phyloP scores from a whole-genome alignment of 2,888 invertebrate species.

The Panorpa germanica region DNA sequence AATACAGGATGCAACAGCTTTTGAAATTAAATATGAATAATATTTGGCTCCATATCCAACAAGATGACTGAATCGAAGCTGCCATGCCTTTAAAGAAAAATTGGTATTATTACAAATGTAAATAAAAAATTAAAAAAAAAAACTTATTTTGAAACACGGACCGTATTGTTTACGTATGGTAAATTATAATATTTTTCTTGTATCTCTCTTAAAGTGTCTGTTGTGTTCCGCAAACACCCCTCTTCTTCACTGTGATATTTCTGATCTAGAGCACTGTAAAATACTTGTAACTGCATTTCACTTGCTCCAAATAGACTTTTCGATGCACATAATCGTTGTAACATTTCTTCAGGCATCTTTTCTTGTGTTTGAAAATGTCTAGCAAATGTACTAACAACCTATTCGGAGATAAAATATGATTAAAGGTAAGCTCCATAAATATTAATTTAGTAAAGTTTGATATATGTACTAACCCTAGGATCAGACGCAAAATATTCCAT shows the following conservation, averaged over 20 bases:
- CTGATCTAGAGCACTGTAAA: slow-evolving; percentile 85
- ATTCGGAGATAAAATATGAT: slow-evolving; percentile 11
- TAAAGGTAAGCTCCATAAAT: background rate
- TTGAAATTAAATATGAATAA: slow-evolving; percentile 91
- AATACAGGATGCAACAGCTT: slow-evolving; percentile 80
- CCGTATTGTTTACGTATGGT: slow-evolving; percentile 74
- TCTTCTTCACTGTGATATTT: slow-evolving; percentile 54
- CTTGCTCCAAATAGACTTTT: slow-evolving; percentile 78
- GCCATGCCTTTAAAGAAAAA: slow-evolving; percentile 56
- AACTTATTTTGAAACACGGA: slow-evolving; percentile 21
- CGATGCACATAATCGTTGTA: slow-evolving; percentile 63
- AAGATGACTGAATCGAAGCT: slow-evolving; percentile 86
- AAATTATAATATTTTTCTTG: slow-evolving; percentile 73
- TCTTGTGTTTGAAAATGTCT: slow-evolving; percentile 80
- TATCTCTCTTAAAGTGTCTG: slow-evolving; percentile 51
- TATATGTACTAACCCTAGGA: slow-evolving; percentile 38
- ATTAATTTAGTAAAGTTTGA: background rate
- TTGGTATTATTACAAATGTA: slow-evolving; percentile 3
- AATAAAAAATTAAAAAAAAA: slow-evolving; percentile 6
- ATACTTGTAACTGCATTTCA: slow-evolving; percentile 72
- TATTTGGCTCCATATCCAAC: slow-evolving; percentile 98
- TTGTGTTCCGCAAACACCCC: slow-evolving; percentile 31
- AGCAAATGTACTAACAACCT: slow-evolving; percentile 73
- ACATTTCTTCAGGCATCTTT: slow-evolving; percentile 58
- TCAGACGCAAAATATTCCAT: slow-evolving; percentile 96